A percentile compares a stretch with the other conserved stretches of the same genome.
These are phyloP conservation scores for Campoletis sonorensis DNA, from an alignment of 1,140 invertebrate genomes.

Conservation along the genomic window DNA sequence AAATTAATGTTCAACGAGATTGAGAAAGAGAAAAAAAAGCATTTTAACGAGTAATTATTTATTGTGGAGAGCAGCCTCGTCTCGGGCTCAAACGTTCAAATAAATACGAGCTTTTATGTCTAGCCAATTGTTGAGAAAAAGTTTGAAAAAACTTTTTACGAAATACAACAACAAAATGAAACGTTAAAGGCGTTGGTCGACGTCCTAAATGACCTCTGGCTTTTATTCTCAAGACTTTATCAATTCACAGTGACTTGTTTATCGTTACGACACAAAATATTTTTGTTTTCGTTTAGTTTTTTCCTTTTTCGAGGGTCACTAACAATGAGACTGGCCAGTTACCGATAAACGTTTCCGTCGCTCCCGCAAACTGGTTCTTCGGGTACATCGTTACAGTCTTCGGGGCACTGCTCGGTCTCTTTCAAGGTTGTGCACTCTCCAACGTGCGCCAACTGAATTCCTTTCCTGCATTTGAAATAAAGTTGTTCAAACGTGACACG, in stretches of 20 bases:
- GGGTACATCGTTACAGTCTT: slow-evolving; percentile 82
- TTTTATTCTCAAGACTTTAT: no score
- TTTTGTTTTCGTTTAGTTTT: not conserved
- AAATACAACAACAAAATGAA: no score
- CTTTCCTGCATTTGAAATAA: slow-evolving; percentile 79
- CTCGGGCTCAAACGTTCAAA: no score
- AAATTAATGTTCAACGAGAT: not conserved
- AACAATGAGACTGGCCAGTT: slow-evolving; percentile 58
- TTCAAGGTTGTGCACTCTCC: slow-evolving; percentile 89
- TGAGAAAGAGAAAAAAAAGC: not conserved
- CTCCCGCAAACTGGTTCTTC: slow-evolving; percentile 91
- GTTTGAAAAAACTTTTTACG: no score
- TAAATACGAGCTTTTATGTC: no score
- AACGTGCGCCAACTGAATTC: slow-evolving; percentile 90
- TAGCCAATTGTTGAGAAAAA: no score
- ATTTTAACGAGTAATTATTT: not conserved
- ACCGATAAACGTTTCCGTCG: slow-evolving; percentile 94
- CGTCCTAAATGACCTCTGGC: no score
- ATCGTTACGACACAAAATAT: not conserved
- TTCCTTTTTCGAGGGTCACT: not conserved
- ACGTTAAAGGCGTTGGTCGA: no score
- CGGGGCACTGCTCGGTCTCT: slow-evolving; percentile 83
- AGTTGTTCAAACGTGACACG: slow-evolving; percentile 36
- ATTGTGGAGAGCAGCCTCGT: no score
- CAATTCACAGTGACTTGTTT: no score